Conservation (phyloP, 1,140 invertebrate species). For the Muscidifurax raptorellus region DNA sequence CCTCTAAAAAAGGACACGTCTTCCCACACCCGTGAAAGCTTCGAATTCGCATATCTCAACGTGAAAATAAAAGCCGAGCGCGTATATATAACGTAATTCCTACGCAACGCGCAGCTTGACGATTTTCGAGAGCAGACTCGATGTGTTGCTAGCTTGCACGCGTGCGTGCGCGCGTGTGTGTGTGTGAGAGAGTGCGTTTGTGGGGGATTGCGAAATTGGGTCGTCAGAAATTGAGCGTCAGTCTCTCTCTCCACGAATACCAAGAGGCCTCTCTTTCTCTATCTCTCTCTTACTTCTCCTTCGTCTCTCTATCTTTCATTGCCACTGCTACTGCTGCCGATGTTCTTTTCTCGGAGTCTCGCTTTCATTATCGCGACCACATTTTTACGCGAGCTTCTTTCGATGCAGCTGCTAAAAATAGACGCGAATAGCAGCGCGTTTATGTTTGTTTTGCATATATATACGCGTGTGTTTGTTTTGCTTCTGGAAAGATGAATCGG, state of each 20-base stretch:
- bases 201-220: conserved; percentile 68
- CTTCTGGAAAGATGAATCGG: too few relatives aligned
- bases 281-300: conserved; percentile 14
- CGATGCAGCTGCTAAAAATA: too few relatives aligned
- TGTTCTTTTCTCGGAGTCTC: conserved; percentile 16
- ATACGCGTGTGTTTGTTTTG: too few relatives aligned
- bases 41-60: neutral
- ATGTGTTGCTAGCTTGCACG: neutral
- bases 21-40: neutral
- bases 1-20: too few relatives aligned
- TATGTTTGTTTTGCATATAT: too few relatives aligned
- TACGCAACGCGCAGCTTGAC: neutral
- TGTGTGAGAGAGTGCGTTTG: conserved; percentile 30
- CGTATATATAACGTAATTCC: neutral
- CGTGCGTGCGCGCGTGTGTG: conserved; percentile 23
- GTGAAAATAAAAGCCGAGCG: neutral
- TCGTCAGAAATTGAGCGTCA: conserved; percentile 69
- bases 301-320: conserved; percentile 11
- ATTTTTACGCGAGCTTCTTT: too few relatives aligned
- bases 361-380: neutral
- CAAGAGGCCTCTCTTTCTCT: conserved; percentile 49
- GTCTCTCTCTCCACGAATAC: conserved; percentile 60
- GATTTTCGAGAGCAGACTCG: conserved; percentile 48
- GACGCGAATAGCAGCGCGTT: too few relatives aligned
- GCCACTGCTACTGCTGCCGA: neutral